Evolutionary conservation across 2,888 invertebrate species (phyloP).

Genomic region (Nephrotoma appendiculata): DNA sequence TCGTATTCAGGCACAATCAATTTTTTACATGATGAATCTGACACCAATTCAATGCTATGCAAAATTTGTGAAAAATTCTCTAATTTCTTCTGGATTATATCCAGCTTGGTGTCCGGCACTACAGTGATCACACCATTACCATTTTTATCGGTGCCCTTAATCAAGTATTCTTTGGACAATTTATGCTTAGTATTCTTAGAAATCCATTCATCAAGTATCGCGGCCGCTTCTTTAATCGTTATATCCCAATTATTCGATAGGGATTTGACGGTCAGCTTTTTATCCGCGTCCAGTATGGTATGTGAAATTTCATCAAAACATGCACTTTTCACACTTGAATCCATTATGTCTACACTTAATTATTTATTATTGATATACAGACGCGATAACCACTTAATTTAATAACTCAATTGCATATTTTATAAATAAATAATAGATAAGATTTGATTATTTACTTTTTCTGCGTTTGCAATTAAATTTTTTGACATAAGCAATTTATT

Average conservation of each 20-base stretch:
- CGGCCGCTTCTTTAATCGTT: neutral
- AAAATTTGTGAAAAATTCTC: neutral
- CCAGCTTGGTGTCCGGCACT: neutral
- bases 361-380: neutral
- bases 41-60: neutral
- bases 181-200: neutral
- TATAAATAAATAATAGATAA: neutral
- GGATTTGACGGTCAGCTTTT: neutral
- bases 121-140: neutral
- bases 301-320: neutral
- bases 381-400: neutral
- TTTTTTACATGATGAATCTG: neutral
- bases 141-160: neutral
- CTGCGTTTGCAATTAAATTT: neutral
- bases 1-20: neutral
- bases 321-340: neutral
- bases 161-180: neutral
- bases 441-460: too few relatives aligned
- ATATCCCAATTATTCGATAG: constrained; percentile 1
- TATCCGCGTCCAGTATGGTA: neutral
- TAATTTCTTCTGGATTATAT: neutral
- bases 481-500: too few relatives aligned
- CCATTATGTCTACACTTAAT: neutral
- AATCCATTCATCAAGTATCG: neutral
- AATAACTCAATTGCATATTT: neutral